Percentiles rank a stretch among this genome's conserved stretches.
Conservation (phyloP, 1,140 invertebrate species). For the Philopotamus ludificatus region DNA sequence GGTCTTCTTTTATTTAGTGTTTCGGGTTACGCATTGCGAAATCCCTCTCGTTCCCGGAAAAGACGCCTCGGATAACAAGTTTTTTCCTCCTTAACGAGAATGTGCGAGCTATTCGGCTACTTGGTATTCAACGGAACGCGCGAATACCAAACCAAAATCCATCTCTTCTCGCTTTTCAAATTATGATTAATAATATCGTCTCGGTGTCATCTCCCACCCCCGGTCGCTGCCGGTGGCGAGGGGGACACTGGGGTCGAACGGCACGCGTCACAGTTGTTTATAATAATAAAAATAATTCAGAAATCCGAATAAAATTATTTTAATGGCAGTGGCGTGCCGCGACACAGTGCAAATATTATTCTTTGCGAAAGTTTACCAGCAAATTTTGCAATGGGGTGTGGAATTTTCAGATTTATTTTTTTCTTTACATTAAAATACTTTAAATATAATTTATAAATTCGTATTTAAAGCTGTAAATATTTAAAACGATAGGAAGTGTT, state of each 20-base stretch:
- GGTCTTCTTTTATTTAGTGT: conserved; percentile 38
- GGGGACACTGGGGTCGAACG: conserved; percentile 15
- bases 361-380: no score
- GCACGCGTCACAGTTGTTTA: conserved; percentile 35
- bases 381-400: no score
- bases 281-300: conserved; percentile 39
- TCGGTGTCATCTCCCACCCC: conserved; percentile 27
- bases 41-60: conserved; percentile 27
- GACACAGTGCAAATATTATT: no score
- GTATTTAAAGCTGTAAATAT: no score
- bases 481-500: no score
- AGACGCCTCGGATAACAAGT: conserved; percentile 35
- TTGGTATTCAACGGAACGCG: conserved; percentile 38
- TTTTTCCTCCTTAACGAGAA: conserved; percentile 32
- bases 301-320: conserved; percentile 21
- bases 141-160: conserved; percentile 42
- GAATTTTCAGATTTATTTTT: no score
- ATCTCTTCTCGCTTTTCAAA: conserved; percentile 42
- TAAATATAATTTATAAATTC: no score
- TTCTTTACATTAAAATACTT: no score
- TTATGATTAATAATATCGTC: conserved; percentile 43
- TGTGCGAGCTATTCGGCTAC: conserved; percentile 35
- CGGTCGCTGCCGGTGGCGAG: not conserved
- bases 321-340: not conserved
- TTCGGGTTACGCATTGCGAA: conserved; percentile 39